Base-by-base conservation (phyloP, 1,140 invertebrate species). In the Pseudomyrmex cubaensis region DNA sequence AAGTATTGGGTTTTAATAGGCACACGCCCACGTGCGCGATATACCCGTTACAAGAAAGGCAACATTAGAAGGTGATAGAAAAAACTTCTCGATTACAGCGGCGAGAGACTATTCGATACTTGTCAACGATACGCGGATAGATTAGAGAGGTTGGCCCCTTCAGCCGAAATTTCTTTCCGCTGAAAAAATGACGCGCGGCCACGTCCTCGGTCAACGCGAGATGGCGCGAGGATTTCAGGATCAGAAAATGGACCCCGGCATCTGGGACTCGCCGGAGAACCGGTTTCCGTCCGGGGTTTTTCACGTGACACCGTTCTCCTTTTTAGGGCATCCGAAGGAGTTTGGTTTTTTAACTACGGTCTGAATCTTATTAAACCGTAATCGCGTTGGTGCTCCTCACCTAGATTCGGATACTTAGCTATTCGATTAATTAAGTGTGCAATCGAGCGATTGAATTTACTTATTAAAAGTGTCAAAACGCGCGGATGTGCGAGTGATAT, bases 241-340 rank as follows among this genome's bases (percentile, higher is more conserved):
- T 48, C 76, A 73, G 86, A 87, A 76, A 77, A 88, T 77, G 82
- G 83, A 56, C 66, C 67, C 62, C 83, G 74, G 5, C 77, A 70
- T 69, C 66, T 82, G 20, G 77, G 77, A 85, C 86, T 62, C 77
- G 86, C 82, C 54, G 35, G 4, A 87, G 56, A 88, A 88, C 87
- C 87, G 86, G 87, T 88, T 88, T 13, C 50, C 78, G 35, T 54
- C 85, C 67, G 75, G 54, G 66, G 35, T 35, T 35, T 82, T 73
- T 87, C 63, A 69, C 76, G 83, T 83, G 77, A 88, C 83, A 83
- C 70, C 73, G 87, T 88, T 88, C 74, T 87, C 84, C 77, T 88
- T 88, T 85, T 88, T 73, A 74, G 86, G 78, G 56, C 77, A 82
- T 72, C 69, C 57, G 61, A 82, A 83, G 75, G 20, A 78, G 35